Evolutionary conservation across 2,888 invertebrate genomes (phyloP).

Genomic region (Adela reaumurella): DNA sequence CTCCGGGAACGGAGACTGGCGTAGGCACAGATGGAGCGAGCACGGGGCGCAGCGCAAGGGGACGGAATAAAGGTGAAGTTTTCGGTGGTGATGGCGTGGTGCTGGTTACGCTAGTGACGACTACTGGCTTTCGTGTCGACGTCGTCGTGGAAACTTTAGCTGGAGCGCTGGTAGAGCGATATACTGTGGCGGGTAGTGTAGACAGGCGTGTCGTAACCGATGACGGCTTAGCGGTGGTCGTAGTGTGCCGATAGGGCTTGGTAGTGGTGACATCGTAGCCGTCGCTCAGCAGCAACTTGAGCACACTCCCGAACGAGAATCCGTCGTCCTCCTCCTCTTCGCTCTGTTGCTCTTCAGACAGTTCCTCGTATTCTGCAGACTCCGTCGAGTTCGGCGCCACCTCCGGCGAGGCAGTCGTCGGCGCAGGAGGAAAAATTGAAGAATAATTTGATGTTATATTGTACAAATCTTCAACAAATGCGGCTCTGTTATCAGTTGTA

Average conservation of each 20-base stretch:
- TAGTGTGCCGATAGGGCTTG: slow-evolving; percentile 12
- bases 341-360: slow-evolving; percentile 33
- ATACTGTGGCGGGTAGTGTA: too few relatives aligned
- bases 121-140: slow-evolving; percentile 15
- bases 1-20: too few relatives aligned
- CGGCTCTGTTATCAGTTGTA: too few relatives aligned
- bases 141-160: slow-evolving; percentile 23
- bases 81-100: too few relatives aligned
- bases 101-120: neutral
- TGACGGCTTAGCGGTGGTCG: slow-evolving; percentile 6
- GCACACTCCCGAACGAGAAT: slow-evolving; percentile 59
- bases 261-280: slow-evolving; percentile 32
- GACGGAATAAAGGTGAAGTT: neutral
- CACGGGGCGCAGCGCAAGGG: neutral
- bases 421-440: too few relatives aligned
- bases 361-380: slow-evolving; percentile 27
- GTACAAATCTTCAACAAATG: too few relatives aligned
- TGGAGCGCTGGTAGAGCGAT: slow-evolving; percentile 16
- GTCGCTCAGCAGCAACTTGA: slow-evolving; percentile 58
- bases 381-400: slow-evolving; percentile 6
- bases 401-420: too few relatives aligned
- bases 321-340: slow-evolving; percentile 42
- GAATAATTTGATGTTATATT: too few relatives aligned
- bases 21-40: neutral
- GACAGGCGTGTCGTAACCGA: neutral